phyloP scores from a whole-genome alignment of 2,113 vertebrate genomes.

The Mormyrus iriodes region DNA sequence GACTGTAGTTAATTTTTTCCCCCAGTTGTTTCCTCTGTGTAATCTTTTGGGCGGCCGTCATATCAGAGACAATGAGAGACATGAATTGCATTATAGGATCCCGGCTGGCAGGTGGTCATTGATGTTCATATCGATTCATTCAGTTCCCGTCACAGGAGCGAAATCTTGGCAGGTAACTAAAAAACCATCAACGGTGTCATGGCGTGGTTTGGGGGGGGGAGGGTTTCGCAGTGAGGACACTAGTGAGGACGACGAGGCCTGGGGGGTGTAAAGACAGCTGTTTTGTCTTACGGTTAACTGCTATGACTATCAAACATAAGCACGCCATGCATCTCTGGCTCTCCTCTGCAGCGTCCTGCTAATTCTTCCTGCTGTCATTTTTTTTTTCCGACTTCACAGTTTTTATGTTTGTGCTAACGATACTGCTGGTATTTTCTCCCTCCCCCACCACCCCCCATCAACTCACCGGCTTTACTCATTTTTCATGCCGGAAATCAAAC shows the following conservation, averaged over 20 bases:
- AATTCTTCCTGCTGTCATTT: not conserved
- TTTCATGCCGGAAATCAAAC: conserved; percentile 21
- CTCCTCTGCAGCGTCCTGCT: not conserved
- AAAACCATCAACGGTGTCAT: not conserved
- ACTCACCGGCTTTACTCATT: not conserved
- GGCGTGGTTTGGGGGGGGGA: not conserved
- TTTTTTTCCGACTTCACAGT: not conserved
- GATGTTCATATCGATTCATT: not conserved
- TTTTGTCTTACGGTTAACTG: not conserved
- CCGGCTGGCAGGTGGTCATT: not conserved
- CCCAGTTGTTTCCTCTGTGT: not conserved
- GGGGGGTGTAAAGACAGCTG: not conserved
- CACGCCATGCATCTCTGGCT: not conserved
- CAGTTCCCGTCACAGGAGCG: not conserved
- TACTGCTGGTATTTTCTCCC: conserved; percentile 17
- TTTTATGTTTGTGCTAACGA: not conserved
- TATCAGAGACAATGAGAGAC: not conserved
- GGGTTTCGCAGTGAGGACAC: not conserved
- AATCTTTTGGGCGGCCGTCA: not conserved
- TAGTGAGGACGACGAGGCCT: not conserved
- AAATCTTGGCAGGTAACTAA: not conserved
- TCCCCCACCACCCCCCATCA: not conserved
- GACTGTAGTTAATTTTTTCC: not conserved
- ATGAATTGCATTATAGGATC: not conserved
- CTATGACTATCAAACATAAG: not conserved